Percentiles rank a stretch among this genome's conserved stretches.
Conservation (phyloP, 2,113 vertebrate species). For the Oryzias celebensis region DNA sequence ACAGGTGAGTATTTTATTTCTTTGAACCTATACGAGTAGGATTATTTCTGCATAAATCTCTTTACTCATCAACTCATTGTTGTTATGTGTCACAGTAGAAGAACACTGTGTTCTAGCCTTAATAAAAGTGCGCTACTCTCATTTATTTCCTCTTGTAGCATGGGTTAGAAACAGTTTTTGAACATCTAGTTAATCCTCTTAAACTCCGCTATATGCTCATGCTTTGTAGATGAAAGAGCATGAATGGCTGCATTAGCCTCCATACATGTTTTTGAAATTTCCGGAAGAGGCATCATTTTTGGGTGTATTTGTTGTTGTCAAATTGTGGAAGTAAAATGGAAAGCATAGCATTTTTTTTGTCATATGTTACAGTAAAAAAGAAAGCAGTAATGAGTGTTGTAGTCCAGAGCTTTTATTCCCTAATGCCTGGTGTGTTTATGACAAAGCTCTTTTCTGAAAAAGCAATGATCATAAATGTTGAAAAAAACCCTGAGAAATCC, state of each 20-base stretch:
- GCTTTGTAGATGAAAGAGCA: conserved; percentile 45
- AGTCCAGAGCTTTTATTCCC: neutral
- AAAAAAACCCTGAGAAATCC: too few species aligned
- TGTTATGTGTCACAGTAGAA: neutral
- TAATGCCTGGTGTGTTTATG: too few species aligned
- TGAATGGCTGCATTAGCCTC: conserved; percentile 35
- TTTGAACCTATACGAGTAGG: neutral
- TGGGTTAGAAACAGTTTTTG: conserved; percentile 38
- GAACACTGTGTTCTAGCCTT: conserved; percentile 21
- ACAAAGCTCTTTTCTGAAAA: too few species aligned
- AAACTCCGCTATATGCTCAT: conserved; percentile 45
- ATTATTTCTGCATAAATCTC: neutral
- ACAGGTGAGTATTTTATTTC: conserved; percentile 79
- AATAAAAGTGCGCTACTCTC: conserved; percentile 7
- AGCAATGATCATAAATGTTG: too few species aligned
- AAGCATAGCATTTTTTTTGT: neutral
- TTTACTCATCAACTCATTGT: neutral
- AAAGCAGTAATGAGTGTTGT: neutral
- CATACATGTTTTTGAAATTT: conserved; percentile 25
- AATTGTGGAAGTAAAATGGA: neutral
- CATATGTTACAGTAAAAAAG: neutral
- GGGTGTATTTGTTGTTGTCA: neutral
- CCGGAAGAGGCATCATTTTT: conserved; percentile 13
- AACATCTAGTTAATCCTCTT: conserved; percentile 59
- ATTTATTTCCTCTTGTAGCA: conserved; percentile 10